Evolutionary conservation across 2,113 vertebrate genomes (phyloP).

Genomic region (Phainopepla nitens): DNA sequence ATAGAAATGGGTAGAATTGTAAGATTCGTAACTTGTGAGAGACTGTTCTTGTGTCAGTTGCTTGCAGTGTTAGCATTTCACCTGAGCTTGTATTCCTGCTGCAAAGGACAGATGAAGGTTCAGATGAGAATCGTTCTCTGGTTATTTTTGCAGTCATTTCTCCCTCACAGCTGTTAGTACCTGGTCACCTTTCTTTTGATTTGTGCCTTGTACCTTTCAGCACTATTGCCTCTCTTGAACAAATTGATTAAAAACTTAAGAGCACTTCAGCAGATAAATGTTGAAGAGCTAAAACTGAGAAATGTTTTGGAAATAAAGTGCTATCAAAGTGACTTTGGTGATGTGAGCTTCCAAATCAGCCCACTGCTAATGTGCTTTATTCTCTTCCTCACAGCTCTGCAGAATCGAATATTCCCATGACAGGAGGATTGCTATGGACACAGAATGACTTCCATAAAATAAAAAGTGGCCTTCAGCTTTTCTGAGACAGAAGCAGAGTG

Average conservation of each 20-base stretch:
- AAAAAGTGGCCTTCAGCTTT: constrained; percentile 76
- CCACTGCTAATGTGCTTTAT: background rate
- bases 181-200: background rate
- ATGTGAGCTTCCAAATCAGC: background rate
- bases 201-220: background rate
- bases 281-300: background rate
- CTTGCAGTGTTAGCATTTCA: background rate
- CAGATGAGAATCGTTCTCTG: background rate
- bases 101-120: background rate
- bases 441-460: constrained; percentile 75
- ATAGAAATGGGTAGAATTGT: background rate
- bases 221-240: background rate
- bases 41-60: background rate
- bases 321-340: background rate
- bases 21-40: too few relatives aligned
- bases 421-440: constrained; percentile 74
- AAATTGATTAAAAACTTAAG: background rate
- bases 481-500: constrained; percentile 45
- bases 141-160: background rate
- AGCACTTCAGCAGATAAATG: background rate
- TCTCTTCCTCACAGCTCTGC: constrained; percentile 30
- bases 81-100: background rate
- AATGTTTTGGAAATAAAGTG: background rate
- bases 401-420: constrained; percentile 6
- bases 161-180: background rate